Evolutionary conservation across 2,797 vertebrate genomes (phyloP), one percentile per base, ranked within the genome.

Genomic region (Enteromius viviparus): DNA sequence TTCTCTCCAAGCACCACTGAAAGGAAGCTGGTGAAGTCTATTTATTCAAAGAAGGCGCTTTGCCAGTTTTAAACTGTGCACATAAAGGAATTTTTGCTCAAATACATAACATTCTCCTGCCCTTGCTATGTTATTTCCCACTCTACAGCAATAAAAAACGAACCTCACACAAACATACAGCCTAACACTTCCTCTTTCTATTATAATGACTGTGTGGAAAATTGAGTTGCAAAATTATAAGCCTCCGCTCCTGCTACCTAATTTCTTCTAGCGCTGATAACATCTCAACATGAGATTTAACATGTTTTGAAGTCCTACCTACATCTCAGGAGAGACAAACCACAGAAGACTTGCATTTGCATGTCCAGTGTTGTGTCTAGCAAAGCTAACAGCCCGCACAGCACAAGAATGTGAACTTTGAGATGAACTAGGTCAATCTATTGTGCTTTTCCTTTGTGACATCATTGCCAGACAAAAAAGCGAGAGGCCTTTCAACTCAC

Each of bases 1-100:
- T 87, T 89, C 86, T 87, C 65, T 80, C 55, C 65, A 60, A 62
- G 85, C 77, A 53, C 60, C 49, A 72, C 51, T 65, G 72, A 79
- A 78, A 81, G 68, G 58, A 51, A 55, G 60, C 45, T 65, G 45
- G 26, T 23, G 12, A 37, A 81, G 21, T 71, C 19, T 42, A 64
- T 64, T 49, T 49, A 72, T 32, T 37, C 42, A 74, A 32, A 64
- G 14, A 8, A 42, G 19, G 68, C 21, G 5, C 1, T 12, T 64
- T 81, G 40, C 26, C 68, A n/a, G 15, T 64, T 64, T 62, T 11
- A 62, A 71, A 34, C 51, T 17, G 4, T 23, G 21, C 15, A 64
- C 21, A 45, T 47, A 71, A 71, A 49, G 8, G 29, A 62, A 10
- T 74, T 17, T 49, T 34, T 65, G 5, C 10, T 17, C 5, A 23